Conservation (phyloP, 2,888 invertebrate species). For the Plebejus argus region DNA sequence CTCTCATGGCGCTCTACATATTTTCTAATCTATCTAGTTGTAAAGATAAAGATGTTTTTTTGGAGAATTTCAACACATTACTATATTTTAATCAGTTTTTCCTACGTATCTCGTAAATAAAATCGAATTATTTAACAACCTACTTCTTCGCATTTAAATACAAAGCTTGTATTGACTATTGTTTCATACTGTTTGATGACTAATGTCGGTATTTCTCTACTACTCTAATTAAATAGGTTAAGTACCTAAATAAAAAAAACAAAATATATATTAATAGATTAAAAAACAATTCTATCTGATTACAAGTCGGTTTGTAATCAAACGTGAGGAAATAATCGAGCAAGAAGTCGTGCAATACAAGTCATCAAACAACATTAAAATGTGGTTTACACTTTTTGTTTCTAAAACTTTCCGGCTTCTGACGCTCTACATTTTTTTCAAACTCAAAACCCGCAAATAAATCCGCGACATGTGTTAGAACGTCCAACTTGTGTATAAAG, state of each 20-base stretch:
- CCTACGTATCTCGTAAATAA: not conserved
- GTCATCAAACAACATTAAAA: not conserved
- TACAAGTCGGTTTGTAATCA: not conserved
- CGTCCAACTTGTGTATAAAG: not conserved
- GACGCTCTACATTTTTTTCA: not conserved
- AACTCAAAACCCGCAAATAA: not conserved
- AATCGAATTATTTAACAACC: not conserved
- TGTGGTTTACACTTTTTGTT: not conserved
- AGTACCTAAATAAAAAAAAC: not conserved
- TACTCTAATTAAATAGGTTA: not conserved
- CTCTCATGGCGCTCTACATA: constrained; percentile 8
- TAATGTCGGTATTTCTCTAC: not conserved
- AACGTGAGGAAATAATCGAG: not conserved
- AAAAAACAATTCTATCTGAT: not conserved
- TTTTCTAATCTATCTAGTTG: not conserved
- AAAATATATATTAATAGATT: not conserved
- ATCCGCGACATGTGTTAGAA: not conserved
- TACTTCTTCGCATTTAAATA: not conserved
- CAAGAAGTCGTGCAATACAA: not conserved
- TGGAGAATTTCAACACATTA: not conserved
- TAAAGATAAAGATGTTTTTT: not conserved
- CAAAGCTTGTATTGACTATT: not conserved
- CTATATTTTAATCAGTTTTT: not conserved
- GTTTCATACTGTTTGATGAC: not conserved
- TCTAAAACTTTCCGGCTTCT: not conserved